Percentiles rank a stretch among this genome's conserved stretches.
These are phyloP conservation scores for Ruditapes philippinarum DNA, from an alignment of 1,140 invertebrate genomes.

Conservation along the genomic window DNA sequence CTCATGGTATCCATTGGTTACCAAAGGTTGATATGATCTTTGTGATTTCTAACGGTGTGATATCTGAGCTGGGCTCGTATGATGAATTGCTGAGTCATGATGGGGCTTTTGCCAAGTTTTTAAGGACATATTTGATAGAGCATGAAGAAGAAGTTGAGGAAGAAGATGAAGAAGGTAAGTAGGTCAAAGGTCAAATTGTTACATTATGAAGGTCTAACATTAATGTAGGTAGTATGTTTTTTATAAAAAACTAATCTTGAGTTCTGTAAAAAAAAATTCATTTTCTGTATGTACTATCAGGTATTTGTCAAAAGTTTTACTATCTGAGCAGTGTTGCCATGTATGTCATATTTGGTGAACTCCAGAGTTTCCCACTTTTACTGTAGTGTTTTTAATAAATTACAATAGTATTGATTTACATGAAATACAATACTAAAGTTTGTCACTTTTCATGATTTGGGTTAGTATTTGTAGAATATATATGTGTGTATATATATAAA, in stretches of 20 bases:
- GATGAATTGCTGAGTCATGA: conserved; percentile 78
- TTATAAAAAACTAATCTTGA: neutral
- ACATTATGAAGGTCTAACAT: neutral
- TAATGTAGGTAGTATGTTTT: neutral
- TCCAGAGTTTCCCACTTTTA: too few species aligned
- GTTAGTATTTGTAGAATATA: too few species aligned
- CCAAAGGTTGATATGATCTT: conserved; percentile 95
- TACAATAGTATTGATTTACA: too few species aligned
- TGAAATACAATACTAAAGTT: too few species aligned
- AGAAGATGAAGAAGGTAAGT: conserved; percentile 70
- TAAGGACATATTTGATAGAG: conserved; percentile 72
- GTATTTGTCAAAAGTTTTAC: neutral
- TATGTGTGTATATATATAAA: too few species aligned
- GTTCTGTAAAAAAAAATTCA: too few species aligned
- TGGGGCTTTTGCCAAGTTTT: conserved; percentile 83
- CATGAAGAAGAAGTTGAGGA: conserved; percentile 62
- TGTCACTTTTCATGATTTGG: too few species aligned
- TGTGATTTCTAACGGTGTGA: conserved; percentile 93
- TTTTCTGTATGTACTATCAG: too few species aligned
- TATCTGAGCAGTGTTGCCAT: too few species aligned
- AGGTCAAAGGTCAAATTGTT: neutral
- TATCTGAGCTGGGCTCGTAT: conserved; percentile 93
- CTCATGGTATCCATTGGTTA: conserved; percentile 87
- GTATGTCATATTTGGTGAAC: too few species aligned
- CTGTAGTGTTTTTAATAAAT: too few species aligned